These are phyloP conservation scores for Rattus norvegicus DNA, from an alignment of 2,113 vertebrate genomes.

Conservation along the genomic window GRCr8 NC_086039.1:123626001-123626500, in stretches of 20 bases:
- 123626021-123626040: not conserved
- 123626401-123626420: not conserved
- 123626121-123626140: not conserved
- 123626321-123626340: not conserved
- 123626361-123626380: not conserved
- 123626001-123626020: not conserved
- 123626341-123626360: conserved; percentile 6
- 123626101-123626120: too few relatives aligned
- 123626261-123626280: not conserved
- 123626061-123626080: not conserved
- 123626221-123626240: not conserved
- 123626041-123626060: not conserved
- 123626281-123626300: not conserved
- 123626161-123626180: not conserved
- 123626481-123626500: not conserved
- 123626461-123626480: not conserved
- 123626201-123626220: not conserved
- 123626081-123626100: not conserved
- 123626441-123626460: conserved; percentile 13
- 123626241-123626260: not conserved
- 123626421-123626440: conserved; percentile 10
- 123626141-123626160: not conserved
- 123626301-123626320: not conserved
- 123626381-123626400: not conserved
- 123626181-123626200: not conserved